Conservation (phyloP, 2,113 vertebrate species). For the Capreolus pygargus region DNA sequence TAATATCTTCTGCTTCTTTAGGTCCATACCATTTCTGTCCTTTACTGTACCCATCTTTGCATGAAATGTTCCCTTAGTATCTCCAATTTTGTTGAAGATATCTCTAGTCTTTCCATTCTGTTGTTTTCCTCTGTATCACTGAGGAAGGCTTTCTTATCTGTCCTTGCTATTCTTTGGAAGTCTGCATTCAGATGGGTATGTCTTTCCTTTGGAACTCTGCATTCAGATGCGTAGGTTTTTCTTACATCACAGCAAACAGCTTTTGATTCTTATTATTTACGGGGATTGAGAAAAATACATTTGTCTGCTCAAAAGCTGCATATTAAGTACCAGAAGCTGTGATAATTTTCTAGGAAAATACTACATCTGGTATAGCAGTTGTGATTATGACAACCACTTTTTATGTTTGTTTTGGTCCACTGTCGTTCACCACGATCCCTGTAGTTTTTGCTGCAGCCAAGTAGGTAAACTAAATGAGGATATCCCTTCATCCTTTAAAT, state of each 20-base stretch:
- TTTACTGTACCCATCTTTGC: no score
- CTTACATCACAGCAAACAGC: neutral
- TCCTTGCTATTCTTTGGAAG: neutral
- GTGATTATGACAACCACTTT: neutral
- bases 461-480: neutral
- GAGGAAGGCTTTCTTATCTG: neutral
- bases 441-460: neutral
- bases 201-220: neutral
- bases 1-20: neutral
- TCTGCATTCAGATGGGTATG: neutral
- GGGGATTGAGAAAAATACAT: neutral
- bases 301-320: neutral
- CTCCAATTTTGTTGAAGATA: neutral
- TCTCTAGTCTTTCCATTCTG: neutral
- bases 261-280: conserved; percentile 12
- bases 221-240: neutral
- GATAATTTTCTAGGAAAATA: neutral
- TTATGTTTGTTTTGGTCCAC: neutral
- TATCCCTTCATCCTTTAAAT: neutral
- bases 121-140: neutral
- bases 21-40: no score
- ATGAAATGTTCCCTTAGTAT: neutral
- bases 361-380: neutral
- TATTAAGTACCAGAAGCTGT: neutral
- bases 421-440: neutral